phyloP scores from a whole-genome alignment of 2,113 vertebrate genomes.

The Oncorhynchus nerka region DNA sequence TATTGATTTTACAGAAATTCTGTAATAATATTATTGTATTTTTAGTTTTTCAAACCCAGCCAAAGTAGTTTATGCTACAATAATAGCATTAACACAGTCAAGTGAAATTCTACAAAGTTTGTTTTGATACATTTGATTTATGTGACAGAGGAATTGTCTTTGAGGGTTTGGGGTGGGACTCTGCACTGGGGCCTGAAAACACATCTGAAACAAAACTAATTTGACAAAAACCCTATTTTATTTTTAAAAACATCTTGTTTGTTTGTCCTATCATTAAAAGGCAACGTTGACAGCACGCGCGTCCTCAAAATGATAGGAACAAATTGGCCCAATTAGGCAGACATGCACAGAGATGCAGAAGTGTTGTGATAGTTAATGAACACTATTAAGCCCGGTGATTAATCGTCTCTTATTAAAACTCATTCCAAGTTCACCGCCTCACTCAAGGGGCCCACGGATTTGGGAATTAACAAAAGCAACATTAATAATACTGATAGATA shows the following conservation, averaged over 20 bases:
- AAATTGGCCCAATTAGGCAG: constrained; percentile 71
- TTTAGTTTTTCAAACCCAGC: background rate
- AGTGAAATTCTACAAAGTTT: no score
- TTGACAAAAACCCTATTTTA: background rate
- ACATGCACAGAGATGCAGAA: constrained; percentile 70
- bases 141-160: no score
- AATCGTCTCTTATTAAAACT: constrained; percentile 53
- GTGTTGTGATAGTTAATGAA: constrained; percentile 72
- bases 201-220: background rate
- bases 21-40: background rate
- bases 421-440: constrained; percentile 29
- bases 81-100: no score
- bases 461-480: constrained; percentile 20
- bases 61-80: background rate
- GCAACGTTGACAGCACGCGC: constrained; percentile 35
- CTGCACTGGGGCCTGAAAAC: no score
- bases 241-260: constrained; percentile 32
- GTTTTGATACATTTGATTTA: no score
- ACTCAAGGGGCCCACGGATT: constrained; percentile 52
- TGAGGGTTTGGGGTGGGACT: no score
- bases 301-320: constrained; percentile 64
- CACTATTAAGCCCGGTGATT: constrained; percentile 66
- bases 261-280: constrained; percentile 66
- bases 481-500: constrained; percentile 47
- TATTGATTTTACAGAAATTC: no score